Evolutionary conservation across 2,888 invertebrate genomes (phyloP), one percentile per base, ranked within the genome.

Genomic region (Pammene fasciana): DNA sequence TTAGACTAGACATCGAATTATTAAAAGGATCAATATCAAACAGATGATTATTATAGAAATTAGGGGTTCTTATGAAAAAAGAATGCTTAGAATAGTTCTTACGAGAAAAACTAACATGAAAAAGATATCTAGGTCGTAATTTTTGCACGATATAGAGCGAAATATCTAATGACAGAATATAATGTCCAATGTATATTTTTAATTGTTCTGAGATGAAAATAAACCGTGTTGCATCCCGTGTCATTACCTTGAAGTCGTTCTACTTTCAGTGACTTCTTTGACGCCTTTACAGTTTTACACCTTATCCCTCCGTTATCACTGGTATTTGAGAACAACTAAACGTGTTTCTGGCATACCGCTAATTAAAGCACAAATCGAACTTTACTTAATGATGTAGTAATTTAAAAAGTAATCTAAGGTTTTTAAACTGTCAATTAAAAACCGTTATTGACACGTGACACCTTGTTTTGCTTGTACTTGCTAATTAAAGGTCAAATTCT

Each of bases 161-260:
- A 8, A 8, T 14, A 8, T 14, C 1, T 36, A 64, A 65, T 64
- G 57, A 34, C 8, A n/a, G 9, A 7, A 14, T 18, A 43, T 1
- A 43, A 45, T 45, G 18, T 41, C 16, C 26, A 52, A 8, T 13
- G n/a, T 59, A 34, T 18, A 14, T 26, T 10, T 59, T 59, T 10
- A 16, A 48, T 14, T 36, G 5, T 46, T 46, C 0, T 16, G 8
- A 61, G 36, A 48, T 38, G 48, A 48, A 60, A 61, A 8, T 34
- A 36, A 61, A 48, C 7, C 34, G 14, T 38, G 60, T 10, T 36
- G 34, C 48, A 34, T 36, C 59, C 14, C 26, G 26, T 34, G 34
- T 46, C 14, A 48, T 36, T 38, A 61, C 48, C 48, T 61, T 48
- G 61, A 38, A 11, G 48, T 50, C 8, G 38, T 38, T 4, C n/a